Base-by-base conservation (phyloP, 2,113 vertebrate species). In the Acanthisitta chloris region DNA sequence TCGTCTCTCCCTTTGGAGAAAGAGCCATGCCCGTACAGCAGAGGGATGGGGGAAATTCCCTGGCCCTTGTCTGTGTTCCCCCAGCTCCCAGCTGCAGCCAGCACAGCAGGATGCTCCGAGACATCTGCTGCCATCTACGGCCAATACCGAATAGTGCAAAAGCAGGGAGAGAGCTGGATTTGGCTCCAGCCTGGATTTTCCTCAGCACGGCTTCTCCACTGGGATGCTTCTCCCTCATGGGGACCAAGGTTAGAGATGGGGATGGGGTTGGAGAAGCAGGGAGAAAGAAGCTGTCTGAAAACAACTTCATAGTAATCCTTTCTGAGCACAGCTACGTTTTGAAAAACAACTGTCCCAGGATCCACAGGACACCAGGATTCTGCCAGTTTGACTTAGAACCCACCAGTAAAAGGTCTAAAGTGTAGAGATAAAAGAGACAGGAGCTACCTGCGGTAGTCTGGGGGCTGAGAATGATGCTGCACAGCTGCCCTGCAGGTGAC, bases 101-200 rank as follows among this genome's bases (percentile, higher is more conserved):
- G n/a, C 69, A 1, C 79, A 86, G 91, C 20, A 0, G 89, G 81
- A 85, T 49, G 87, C 91, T 85, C 34, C 2, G 91, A 65, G 95
- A 91, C 9, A 12, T 96, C 76, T 97, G 95, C 95, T 97, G 96
- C 96, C 96, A 97, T 69, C 95, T 97, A 96, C 31, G 87, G 96
- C 91, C 94, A 61, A 54, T 25, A 81, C 85, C 17, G 65, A 87
- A 94, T 65, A 97, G 70, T 94, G 94, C 96, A 95, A 84, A 92
- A 54, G 2, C 55, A 55, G 67, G 38, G 21, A n/a, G 38, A 40
- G n/a, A 24, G 45, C 57, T 3, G 61, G 38, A 21, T 10, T 42
- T 2, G 58, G 17, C 69, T 71, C 48, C 78, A 23, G 52, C 8
- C 49, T 14, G 88, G 29, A 26, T 43, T 55, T 57, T 6, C 42